These are phyloP conservation scores for Tympanuchus pallidicinctus DNA, from an alignment of 2,113 vertebrate species.

Conservation along the genomic window DNA sequence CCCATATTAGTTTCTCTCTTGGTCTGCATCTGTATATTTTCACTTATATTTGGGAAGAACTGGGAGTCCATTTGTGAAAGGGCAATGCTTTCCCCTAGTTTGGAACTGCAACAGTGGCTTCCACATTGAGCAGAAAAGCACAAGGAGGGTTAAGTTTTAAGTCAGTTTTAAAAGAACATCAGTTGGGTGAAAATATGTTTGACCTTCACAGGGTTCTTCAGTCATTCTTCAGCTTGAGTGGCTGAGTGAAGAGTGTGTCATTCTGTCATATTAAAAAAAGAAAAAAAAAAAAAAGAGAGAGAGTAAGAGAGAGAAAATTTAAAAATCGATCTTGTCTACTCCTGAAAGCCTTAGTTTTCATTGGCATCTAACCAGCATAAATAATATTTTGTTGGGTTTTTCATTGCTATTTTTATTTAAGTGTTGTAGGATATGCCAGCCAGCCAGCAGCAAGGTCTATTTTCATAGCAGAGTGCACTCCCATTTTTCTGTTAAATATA, in stretches of 20 bases:
- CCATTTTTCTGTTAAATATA: conserved; percentile 49
- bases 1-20: not conserved
- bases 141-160: conserved; percentile 63
- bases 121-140: conserved; percentile 38
- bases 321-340: conserved; percentile 75
- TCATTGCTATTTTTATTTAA: conserved; percentile 78
- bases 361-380: conserved; percentile 76
- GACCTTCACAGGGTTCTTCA: conserved; percentile 74
- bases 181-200: conserved; percentile 69
- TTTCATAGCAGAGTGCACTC: conserved; percentile 41
- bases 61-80: conserved; percentile 49
- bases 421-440: conserved; percentile 52
- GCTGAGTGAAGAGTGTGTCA: conserved; percentile 79
- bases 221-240: conserved; percentile 79
- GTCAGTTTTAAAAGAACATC: conserved; percentile 61
- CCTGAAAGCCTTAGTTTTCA: conserved; percentile 73
- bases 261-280: conserved; percentile 73
- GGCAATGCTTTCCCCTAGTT: conserved; percentile 24
- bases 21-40: not conserved
- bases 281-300: not conserved
- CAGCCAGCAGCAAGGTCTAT: conserved; percentile 34
- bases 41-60: conserved; percentile 16
- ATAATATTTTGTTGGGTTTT: conserved; percentile 69
- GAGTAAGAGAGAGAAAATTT: conserved; percentile 53
- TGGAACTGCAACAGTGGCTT: conserved; percentile 14